Percentiles rank a stretch among this genome's conserved stretches.
Evolutionary conservation across 2,888 invertebrate species (phyloP).

Genomic region (Emesis russula): DNA sequence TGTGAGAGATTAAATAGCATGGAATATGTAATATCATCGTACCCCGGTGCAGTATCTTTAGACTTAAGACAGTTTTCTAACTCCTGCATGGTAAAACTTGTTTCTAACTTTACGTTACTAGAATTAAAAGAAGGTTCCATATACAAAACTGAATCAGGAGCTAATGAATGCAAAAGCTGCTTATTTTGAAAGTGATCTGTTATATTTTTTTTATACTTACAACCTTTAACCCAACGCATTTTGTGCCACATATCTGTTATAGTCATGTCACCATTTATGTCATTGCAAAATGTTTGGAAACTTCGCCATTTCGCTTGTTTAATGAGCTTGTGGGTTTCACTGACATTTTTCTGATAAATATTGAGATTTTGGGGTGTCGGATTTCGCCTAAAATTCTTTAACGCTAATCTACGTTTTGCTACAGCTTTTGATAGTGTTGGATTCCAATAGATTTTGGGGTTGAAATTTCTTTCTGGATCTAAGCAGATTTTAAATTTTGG

Average conservation of each 20-base stretch:
- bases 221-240: conserved; percentile 73
- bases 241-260: conserved; percentile 32
- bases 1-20: conserved; percentile 60
- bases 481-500: conserved; percentile 33
- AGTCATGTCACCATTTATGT: no score
- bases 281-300: no score
- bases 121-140: conserved; percentile 39
- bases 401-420: conserved; percentile 67
- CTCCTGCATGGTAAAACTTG: conserved; percentile 43
- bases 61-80: conserved; percentile 55
- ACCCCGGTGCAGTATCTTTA: conserved; percentile 59
- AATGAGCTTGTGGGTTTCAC: conserved; percentile 49
- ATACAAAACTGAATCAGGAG: conserved; percentile 58
- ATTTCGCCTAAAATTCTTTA: conserved; percentile 76
- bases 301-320: conserved; percentile 38
- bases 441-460: conserved; percentile 86
- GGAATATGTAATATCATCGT: conserved; percentile 57
- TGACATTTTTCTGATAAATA: conserved; percentile 44
- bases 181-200: conserved; percentile 46
- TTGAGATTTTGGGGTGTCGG: conserved; percentile 75
- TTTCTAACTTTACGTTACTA: conserved; percentile 31
- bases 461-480: conserved; percentile 51
- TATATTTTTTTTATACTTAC: not conserved
- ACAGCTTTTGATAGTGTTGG: conserved; percentile 56
- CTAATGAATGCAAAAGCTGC: conserved; percentile 42